Percentiles rank a stretch among this genome's conserved stretches.
These are phyloP conservation scores for Podilymbus podiceps DNA, from an alignment of 2,113 vertebrate genomes.

Conservation along the genomic window DNA sequence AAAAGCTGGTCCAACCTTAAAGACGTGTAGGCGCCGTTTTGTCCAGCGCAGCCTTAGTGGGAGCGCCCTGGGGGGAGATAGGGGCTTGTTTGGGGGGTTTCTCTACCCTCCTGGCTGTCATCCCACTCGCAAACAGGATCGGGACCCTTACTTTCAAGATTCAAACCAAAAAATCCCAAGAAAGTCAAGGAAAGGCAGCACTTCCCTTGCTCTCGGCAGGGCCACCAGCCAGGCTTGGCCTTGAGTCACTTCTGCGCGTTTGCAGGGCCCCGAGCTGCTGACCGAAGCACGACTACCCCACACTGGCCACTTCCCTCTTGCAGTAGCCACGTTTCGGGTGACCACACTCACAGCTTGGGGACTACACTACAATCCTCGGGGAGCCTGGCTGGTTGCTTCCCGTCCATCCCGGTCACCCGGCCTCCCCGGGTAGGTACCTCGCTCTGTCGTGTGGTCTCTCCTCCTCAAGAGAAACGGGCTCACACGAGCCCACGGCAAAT, in stretches of 20 bases:
- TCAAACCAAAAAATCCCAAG: too few relatives aligned
- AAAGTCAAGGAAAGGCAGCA: not conserved
- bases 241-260: fast-evolving
- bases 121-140: not conserved
- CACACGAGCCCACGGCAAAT: not conserved
- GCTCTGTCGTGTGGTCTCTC: too few relatives aligned
- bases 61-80: too few relatives aligned
- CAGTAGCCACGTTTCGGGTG: fast-evolving
- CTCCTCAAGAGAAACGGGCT: not conserved
- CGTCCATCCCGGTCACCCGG: not conserved
- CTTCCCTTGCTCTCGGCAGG: fast-evolving
- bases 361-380: fast-evolving
- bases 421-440: fast-evolving
- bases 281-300: not conserved
- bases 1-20: not conserved
- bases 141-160: not conserved
- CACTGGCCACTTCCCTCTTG: not conserved
- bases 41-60: fast-evolving
- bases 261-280: not conserved
- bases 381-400: not conserved
- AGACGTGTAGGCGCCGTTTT: fast-evolving
- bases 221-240: not conserved
- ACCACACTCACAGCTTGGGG: too few relatives aligned
- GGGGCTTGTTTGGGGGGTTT: fast-evolving
- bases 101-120: not conserved